phyloP scores from a whole-genome alignment of 1,140 invertebrate genomes.

The Ceratina calcarata region DNA sequence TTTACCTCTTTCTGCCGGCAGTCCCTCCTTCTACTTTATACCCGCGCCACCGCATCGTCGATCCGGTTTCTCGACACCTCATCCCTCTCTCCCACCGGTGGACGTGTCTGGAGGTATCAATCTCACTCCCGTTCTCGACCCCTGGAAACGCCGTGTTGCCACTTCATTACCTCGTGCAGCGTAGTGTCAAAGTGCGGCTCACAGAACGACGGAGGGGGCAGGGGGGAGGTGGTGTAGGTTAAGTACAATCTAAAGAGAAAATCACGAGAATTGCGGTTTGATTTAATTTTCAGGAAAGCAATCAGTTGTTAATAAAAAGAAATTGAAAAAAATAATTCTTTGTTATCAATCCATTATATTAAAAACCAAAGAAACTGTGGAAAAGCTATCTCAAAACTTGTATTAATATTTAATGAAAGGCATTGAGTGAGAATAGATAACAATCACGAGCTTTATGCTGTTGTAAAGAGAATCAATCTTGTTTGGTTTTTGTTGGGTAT shows the following conservation, averaged over 20 bases:
- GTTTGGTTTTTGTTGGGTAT: too few relatives aligned
- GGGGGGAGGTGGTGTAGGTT: slow-evolving; percentile 3
- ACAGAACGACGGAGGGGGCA: too few relatives aligned
- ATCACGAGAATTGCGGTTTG: background rate
- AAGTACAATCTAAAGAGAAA: slow-evolving; percentile 55
- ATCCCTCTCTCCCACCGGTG: slow-evolving; percentile 51
- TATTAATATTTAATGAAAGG: too few relatives aligned
- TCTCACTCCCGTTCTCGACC: slow-evolving; percentile 71
- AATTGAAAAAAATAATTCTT: too few relatives aligned
- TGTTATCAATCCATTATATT: too few relatives aligned
- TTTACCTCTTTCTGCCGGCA: slow-evolving; percentile 41
- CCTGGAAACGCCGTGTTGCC: slow-evolving; percentile 72
- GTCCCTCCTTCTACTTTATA: slow-evolving; percentile 45
- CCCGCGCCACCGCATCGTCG: slow-evolving; percentile 43
- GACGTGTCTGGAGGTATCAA: slow-evolving; percentile 74
- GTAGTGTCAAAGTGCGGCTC: slow-evolving; percentile 51
- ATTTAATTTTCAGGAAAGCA: background rate
- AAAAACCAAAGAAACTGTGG: too few relatives aligned
- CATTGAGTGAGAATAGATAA: too few relatives aligned
- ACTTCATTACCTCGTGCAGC: slow-evolving; percentile 72
- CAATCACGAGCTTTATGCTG: too few relatives aligned
- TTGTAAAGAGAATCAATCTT: too few relatives aligned
- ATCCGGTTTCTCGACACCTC: slow-evolving; percentile 72
- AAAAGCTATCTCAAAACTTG: too few relatives aligned
- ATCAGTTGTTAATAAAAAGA: too few relatives aligned